These are phyloP conservation scores for Blera fallax DNA, from an alignment of 2,888 invertebrate species.

Conservation along the genomic window DNA sequence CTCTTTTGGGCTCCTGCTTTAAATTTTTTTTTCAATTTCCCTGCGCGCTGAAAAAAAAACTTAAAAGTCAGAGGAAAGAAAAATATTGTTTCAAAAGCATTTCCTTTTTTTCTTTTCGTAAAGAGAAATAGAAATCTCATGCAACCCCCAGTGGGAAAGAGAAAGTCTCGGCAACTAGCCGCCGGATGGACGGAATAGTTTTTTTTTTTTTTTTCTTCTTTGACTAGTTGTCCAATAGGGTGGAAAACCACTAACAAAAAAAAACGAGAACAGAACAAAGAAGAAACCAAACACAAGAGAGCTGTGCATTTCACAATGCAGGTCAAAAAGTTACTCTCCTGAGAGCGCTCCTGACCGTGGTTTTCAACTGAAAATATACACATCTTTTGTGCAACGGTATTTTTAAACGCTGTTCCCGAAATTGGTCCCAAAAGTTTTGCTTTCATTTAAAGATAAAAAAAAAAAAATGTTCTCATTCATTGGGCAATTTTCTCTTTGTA, in stretches of 20 bases:
- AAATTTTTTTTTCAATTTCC: background rate
- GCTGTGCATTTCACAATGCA: conserved; percentile 52
- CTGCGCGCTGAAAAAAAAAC: too few relatives aligned
- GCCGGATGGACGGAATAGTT: conserved; percentile 12
- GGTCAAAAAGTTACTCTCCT: conserved; percentile 42
- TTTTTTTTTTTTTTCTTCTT: background rate
- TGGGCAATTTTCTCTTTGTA: conserved; percentile 9
- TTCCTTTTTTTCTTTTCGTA: conserved; percentile 2
- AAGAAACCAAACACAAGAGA: background rate
- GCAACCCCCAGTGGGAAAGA: background rate
- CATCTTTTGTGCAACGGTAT: background rate
- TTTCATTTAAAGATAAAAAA: conserved; percentile 7
- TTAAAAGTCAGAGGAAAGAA: background rate
- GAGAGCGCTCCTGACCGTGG: conserved; percentile 50
- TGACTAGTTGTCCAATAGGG: conserved; percentile 28
- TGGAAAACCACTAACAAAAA: conserved; percentile 20
- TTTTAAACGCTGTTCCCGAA: conserved; percentile 24
- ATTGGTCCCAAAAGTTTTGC: conserved; percentile 24
- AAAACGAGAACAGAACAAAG: conserved; percentile 1
- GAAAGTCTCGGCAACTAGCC: background rate
- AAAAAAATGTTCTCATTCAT: conserved; percentile 2
- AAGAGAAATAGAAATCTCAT: conserved; percentile 9
- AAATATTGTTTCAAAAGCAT: conserved; percentile 28
- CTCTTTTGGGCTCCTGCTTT: background rate
- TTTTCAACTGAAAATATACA: conserved; percentile 32